phyloP scores from a whole-genome alignment of 2,113 vertebrate species.

The Octodon degus region DNA sequence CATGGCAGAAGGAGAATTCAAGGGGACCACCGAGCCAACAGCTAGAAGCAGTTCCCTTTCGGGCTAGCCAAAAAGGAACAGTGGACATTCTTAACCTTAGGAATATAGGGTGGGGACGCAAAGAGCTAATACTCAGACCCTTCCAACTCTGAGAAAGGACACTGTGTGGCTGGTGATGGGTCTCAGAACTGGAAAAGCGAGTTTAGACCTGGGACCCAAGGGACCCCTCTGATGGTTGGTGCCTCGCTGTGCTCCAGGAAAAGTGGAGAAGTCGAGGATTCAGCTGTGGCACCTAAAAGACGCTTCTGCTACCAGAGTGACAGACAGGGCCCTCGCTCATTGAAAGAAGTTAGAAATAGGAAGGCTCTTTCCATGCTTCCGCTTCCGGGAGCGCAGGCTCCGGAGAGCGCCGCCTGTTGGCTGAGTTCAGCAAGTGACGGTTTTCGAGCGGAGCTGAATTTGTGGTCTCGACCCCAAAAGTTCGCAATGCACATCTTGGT shows the following conservation, averaged over 20 bases:
- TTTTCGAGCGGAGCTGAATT: not conserved
- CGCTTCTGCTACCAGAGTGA: not conserved
- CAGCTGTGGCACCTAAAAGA: not conserved
- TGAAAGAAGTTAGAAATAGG: not conserved
- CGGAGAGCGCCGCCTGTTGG: accelerated
- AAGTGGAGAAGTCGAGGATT: not conserved
- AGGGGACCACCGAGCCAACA: not conserved
- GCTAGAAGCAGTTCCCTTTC: not conserved
- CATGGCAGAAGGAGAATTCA: not conserved
- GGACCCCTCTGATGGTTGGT: not conserved
- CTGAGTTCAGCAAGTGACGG: not conserved
- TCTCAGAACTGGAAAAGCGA: not conserved
- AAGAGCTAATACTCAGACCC: not conserved
- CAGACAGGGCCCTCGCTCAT: not conserved
- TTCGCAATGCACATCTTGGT: not conserved
- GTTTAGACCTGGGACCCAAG: not conserved
- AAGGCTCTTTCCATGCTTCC: not conserved
- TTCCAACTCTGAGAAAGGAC: not conserved
- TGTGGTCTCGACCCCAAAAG: not conserved
- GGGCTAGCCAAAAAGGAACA: not conserved
- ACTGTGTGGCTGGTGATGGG: not conserved
- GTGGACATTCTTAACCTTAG: not conserved
- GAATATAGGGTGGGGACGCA: not conserved
- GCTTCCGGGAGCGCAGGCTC: not conserved
- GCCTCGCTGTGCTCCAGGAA: not conserved